Base-by-base conservation (phyloP, 2,797 vertebrate genomes). In the Sarcophilus harrisii region DNA sequence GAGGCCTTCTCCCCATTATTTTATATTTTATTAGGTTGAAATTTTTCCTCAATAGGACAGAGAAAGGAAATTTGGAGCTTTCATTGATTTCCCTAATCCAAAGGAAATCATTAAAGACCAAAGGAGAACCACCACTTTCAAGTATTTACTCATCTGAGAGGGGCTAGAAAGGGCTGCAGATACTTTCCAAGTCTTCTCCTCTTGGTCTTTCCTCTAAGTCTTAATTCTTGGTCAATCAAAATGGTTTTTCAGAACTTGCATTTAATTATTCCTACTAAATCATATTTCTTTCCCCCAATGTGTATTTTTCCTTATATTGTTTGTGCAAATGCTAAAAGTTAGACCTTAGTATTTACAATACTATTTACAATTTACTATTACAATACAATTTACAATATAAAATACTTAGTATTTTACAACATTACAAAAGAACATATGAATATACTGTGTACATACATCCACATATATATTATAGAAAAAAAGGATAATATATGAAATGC, bases 281-380 rank as follows among this genome's bases (percentile, higher is more conserved):
- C 93, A 58, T 93, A 54, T 95, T 95, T 91, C 62, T 60, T 5
- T 30, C 97, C 28, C 55, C 95, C 55, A 57, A 96, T 27, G 81
- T 95, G 87, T 29, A 91, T 11, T 58, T 91, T 59, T 30, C 32
- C 55, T 97, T 94, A 59, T 91, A 60, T n/a, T 90, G 55, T 94
- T 66, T 54, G 93, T 57, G 14, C 30, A 24, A 13, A 12, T 54
- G 18, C 18, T 95, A 94, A 93, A 95, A 96, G 87, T 90, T 66
- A 92, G 32, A 91, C 54, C 59, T 91, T 90, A 91, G 4, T 58
- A 81, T 27, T 57, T 38, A 10, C 94, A 32, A 32, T 55, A 49
- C 49, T 49, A 49, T 49, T 49, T 49, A 49, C 49, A 49, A 49
- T 49, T 49, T 49, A 2, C 49, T 49, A 49, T 49, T 49, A 49